phyloP scores from a whole-genome alignment of 2,113 vertebrate species.

The Carollia perspicillata region DNA sequence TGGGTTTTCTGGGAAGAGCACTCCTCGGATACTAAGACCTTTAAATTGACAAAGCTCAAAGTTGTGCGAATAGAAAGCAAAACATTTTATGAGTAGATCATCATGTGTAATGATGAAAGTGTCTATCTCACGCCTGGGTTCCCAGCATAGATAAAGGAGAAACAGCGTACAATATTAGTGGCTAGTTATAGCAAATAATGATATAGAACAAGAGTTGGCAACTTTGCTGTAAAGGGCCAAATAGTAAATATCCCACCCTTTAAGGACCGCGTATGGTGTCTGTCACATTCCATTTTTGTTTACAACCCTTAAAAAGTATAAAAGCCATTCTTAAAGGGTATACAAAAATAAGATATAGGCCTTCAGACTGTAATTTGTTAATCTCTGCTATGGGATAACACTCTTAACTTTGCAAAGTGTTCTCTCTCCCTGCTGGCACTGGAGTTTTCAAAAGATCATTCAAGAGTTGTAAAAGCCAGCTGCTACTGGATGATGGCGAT shows the following conservation, averaged over 20 bases:
- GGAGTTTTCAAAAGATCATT: constrained; percentile 40
- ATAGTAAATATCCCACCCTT: background rate
- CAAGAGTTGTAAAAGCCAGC: background rate
- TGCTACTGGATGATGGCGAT: background rate
- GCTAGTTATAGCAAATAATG: background rate
- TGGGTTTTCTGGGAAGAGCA: background rate
- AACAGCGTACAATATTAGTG: background rate
- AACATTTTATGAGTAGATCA: constrained; percentile 13
- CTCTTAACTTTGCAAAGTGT: constrained; percentile 19
- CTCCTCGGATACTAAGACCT: background rate
- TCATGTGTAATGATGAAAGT: background rate
- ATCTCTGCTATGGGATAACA: background rate
- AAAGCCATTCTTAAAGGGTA: constrained; percentile 29
- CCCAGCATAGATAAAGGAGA: background rate
- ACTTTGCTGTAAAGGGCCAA: background rate
- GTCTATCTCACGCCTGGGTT: background rate
- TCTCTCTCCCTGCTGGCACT: background rate
- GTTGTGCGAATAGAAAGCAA: constrained; percentile 25
- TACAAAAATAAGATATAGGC: constrained; percentile 7
- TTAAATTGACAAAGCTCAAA: constrained; percentile 38
- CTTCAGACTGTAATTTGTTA: constrained; percentile 32
- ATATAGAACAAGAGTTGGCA: background rate
- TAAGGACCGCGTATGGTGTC: background rate
- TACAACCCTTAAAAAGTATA: background rate
- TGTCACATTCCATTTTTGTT: constrained; percentile 23